Percentiles rank a stretch among this genome's conserved stretches.
phyloP scores from a whole-genome alignment of 2,888 invertebrate species.

The Drosophila nr. perissopoda region DNA sequence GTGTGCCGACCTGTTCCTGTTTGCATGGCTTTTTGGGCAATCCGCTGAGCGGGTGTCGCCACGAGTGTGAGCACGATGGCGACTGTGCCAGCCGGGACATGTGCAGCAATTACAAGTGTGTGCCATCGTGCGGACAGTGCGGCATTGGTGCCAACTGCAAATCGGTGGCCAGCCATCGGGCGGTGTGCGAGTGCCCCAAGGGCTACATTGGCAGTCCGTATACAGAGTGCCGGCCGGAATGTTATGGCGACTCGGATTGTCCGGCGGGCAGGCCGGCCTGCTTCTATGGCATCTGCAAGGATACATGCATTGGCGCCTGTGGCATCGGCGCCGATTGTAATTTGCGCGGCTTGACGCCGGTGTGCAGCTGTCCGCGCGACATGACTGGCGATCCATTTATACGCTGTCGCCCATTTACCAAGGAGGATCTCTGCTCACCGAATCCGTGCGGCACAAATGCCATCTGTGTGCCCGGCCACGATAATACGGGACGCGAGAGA shows the following conservation, averaged over 20 bases:
- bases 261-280: constrained; percentile 92
- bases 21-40: constrained; percentile 91
- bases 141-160: constrained; percentile 92
- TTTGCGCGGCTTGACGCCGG: constrained; percentile 91
- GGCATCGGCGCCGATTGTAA: constrained; percentile 92
- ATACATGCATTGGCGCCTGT: constrained; percentile 93
- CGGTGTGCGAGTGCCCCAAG: constrained; percentile 92
- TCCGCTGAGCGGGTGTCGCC: constrained; percentile 91
- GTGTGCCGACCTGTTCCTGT: constrained; percentile 92
- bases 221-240: constrained; percentile 92
- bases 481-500: constrained; percentile 91
- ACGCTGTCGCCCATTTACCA: constrained; percentile 92
- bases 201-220: constrained; percentile 92
- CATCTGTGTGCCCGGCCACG: constrained; percentile 92
- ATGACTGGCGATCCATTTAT: constrained; percentile 95
- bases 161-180: constrained; percentile 90
- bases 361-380: constrained; percentile 94
- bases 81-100: constrained; percentile 90
- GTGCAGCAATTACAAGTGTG: constrained; percentile 90
- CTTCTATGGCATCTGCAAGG: constrained; percentile 91
- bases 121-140: constrained; percentile 91
- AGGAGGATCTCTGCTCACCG: constrained; percentile 93
- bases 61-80: constrained; percentile 92
- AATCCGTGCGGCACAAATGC: constrained; percentile 92
- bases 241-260: constrained; percentile 92